A percentile compares a stretch with the other conserved stretches of the same genome.
phyloP scores from a whole-genome alignment of 2,113 vertebrate genomes.

The Rhipidura dahli region DNA sequence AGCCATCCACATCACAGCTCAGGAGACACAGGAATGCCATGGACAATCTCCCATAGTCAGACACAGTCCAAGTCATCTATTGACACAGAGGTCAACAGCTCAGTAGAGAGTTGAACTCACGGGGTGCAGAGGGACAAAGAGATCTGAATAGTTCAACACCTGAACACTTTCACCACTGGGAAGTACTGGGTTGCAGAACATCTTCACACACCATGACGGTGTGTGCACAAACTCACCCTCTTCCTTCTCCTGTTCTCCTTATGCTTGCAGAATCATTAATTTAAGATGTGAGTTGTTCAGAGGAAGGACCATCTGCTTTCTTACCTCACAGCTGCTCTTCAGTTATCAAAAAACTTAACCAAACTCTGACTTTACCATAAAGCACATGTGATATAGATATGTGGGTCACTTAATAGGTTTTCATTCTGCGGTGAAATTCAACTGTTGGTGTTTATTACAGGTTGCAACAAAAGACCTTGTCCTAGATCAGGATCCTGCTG shows the following conservation, averaged over 20 bases:
- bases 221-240: not conserved
- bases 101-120: not conserved
- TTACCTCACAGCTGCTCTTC: not conserved
- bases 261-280: not conserved
- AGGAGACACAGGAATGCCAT: not conserved
- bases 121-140: not conserved
- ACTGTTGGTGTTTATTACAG: not conserved
- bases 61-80: not conserved
- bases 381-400: not conserved
- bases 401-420: not conserved
- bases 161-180: not conserved
- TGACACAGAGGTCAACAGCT: not conserved
- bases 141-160: not conserved
- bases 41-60: fast-evolving
- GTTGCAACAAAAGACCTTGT: not conserved
- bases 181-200: not conserved
- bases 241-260: not conserved
- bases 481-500: not conserved
- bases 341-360: not conserved
- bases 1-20: not conserved
- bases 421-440: not conserved
- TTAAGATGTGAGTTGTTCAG: not conserved
- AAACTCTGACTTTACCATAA: not conserved
- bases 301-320: not conserved
- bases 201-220: fast-evolving